These are phyloP conservation scores for Diplodus sargus DNA, from an alignment of 2,797 vertebrate species.

Conservation along the genomic window DNA sequence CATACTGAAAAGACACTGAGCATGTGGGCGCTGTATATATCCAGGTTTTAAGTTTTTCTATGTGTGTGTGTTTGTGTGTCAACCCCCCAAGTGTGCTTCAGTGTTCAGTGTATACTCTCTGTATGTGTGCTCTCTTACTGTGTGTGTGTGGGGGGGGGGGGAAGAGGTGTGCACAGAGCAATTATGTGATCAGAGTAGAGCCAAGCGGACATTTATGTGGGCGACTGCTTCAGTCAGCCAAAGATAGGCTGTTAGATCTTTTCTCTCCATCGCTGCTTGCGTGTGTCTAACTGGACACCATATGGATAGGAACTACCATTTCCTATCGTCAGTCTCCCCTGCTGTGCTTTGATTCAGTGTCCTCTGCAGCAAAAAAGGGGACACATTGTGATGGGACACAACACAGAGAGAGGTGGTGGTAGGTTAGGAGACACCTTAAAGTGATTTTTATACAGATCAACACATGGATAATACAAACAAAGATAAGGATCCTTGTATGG, in stretches of 20 bases:
- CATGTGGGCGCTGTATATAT: constrained; percentile 36
- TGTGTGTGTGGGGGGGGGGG: constrained; percentile 54
- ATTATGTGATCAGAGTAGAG: constrained; percentile 81
- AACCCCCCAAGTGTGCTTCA: constrained; percentile 41
- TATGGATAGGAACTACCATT: constrained; percentile 72
- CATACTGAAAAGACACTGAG: constrained; percentile 20
- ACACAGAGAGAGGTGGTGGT: not conserved
- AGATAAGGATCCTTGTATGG: too few relatives aligned
- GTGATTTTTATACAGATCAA: constrained; percentile 10
- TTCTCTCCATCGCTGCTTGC: constrained; percentile 34
- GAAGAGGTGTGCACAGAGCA: constrained; percentile 61
- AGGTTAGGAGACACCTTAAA: constrained; percentile 17
- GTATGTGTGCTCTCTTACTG: constrained; percentile 25
- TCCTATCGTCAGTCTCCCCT: constrained; percentile 57
- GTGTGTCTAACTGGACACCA: constrained; percentile 64
- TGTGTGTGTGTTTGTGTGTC: constrained; percentile 7
- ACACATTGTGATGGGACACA: constrained; percentile 45
- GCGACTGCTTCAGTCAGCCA: constrained; percentile 64
- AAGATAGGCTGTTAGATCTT: constrained; percentile 71
- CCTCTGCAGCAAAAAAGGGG: constrained; percentile 45
- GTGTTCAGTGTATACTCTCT: constrained; percentile 49
- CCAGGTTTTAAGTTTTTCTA: constrained; percentile 31
- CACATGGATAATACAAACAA: not conserved
- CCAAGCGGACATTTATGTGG: constrained; percentile 80
- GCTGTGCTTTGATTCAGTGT: constrained; percentile 68